Conservation (phyloP, 2,797 vertebrate genomes). For the Poeciliopsis gracilis region DNA sequence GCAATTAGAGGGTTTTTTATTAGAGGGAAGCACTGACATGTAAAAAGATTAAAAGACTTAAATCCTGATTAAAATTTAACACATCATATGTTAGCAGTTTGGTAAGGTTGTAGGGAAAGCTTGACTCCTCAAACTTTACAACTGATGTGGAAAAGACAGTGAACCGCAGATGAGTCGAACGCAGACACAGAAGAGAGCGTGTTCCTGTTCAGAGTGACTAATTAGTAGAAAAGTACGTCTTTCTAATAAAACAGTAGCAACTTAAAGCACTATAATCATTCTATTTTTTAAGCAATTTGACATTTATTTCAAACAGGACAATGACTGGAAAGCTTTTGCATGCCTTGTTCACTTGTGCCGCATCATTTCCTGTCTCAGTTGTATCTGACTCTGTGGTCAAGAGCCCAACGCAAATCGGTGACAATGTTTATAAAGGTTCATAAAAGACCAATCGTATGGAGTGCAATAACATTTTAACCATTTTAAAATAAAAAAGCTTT, state of each 20-base stretch:
- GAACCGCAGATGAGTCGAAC: background rate
- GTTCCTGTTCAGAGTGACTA: background rate
- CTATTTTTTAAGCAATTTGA: background rate
- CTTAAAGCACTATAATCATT: background rate
- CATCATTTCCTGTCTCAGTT: background rate
- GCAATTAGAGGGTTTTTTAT: conserved; percentile 72
- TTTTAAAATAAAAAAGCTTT: background rate
- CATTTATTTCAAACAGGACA: background rate
- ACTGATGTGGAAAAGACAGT: background rate
- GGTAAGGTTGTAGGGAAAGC: conserved; percentile 29
- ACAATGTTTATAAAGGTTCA: background rate
- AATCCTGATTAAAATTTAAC: conserved; percentile 42
- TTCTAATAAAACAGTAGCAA: background rate
- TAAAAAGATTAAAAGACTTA: conserved; percentile 63
- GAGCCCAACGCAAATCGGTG: background rate
- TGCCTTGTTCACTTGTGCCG: background rate
- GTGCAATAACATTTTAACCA: background rate
- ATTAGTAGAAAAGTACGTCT: background rate
- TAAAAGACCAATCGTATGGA: background rate
- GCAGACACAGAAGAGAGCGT: background rate
- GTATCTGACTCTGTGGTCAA: background rate
- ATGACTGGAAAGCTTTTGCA: background rate
- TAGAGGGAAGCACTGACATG: conserved; percentile 62
- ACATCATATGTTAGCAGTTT: conserved; percentile 39
- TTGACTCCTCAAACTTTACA: conserved; percentile 19